Evolutionary conservation across 2,888 invertebrate species (phyloP), one percentile per base, ranked within the genome.

Genomic region (Nemotelus pantherinus): DNA sequence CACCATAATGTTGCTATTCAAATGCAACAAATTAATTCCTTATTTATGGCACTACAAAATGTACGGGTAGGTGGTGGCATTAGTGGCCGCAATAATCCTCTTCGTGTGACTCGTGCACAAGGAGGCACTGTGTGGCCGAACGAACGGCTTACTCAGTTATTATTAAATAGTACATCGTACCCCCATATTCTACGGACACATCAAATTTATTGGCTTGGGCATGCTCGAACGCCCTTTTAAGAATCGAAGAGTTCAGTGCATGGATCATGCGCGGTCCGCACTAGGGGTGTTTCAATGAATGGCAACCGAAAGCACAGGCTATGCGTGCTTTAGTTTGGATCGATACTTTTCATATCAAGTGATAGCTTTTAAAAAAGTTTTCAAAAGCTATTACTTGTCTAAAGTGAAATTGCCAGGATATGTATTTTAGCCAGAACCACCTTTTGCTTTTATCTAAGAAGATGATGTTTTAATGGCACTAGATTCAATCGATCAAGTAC

Each of bases 21-120:
- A 68, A 68, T 77, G 77, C 77, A 68, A 77, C 77, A 77, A 77
- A 77, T 77, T 77, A 77, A 77, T 77, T 68, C 58, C 44, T 68
- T 77, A 77, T 77, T 77, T 77, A 77, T 68, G 65, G 25, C n/a
- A 25, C 77, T 68, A 43, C 65, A 57, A 68, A 58, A 45, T 68
- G 45, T 77, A 68, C 77, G 77, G 77, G 77, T 77, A 77, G 77
- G 68, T 68, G 77, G 68, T 58, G 77, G 58, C 43, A 57, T 58
- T 68, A 68, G 65, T 55, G 10, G 55, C 65, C 64, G 47, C 63
- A 48, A 47, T 74, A 74, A 74, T 63, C 60, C 63, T 60, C 74
- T 60, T 25, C 3, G 57, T 72, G 72, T 60, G 48, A 74, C n/a
- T 48, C 39, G 45, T 74, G 60, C 47, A 25, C 41, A 41, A 25